A percentile compares a stretch with the other conserved stretches of the same genome.
phyloP scores from a whole-genome alignment of 2,797 vertebrate genomes.

The Orestias chungarensis region DNA sequence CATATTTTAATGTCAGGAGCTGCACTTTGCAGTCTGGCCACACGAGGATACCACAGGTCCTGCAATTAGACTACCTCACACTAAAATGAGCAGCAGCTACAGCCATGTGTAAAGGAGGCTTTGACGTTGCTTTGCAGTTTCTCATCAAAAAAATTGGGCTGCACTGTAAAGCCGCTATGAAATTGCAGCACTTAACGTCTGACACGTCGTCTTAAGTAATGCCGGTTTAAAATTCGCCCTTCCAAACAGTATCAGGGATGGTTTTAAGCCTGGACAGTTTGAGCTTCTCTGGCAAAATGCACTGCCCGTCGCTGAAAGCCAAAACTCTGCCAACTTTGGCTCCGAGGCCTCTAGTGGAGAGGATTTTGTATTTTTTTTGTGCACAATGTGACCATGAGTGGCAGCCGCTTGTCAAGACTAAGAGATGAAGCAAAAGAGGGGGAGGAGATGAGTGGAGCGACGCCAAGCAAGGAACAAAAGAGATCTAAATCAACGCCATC shows the following conservation, averaged over 20 bases:
- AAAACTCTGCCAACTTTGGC: constrained; percentile 48
- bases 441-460: constrained; percentile 22
- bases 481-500: constrained; percentile 71
- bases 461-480: constrained; percentile 59
- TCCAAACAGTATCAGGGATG: constrained; percentile 57
- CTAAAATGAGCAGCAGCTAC: constrained; percentile 8
- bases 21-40: constrained; percentile 65
- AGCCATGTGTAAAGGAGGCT: constrained; percentile 21
- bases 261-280: constrained; percentile 62
- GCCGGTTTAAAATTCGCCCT: constrained; percentile 59
- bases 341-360: constrained; percentile 41
- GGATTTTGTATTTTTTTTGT: constrained; percentile 20
- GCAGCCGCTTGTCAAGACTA: constrained; percentile 46
- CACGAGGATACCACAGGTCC: constrained; percentile 61
- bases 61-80: constrained; percentile 15
- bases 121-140: constrained; percentile 17
- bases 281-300: constrained; percentile 56
- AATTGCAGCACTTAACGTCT: constrained; percentile 23
- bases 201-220: constrained; percentile 38
- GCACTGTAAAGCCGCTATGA: constrained; percentile 21
- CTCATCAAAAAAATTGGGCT: constrained; percentile 24
- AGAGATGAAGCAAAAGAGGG: constrained; percentile 43
- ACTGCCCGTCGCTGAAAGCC: constrained; percentile 29
- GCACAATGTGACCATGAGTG: constrained; percentile 58
- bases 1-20: background rate